Evolutionary conservation across 2,797 vertebrate species (phyloP), one percentile per base, ranked within the genome.

Genomic region (Synanceia verrucosa): DNA sequence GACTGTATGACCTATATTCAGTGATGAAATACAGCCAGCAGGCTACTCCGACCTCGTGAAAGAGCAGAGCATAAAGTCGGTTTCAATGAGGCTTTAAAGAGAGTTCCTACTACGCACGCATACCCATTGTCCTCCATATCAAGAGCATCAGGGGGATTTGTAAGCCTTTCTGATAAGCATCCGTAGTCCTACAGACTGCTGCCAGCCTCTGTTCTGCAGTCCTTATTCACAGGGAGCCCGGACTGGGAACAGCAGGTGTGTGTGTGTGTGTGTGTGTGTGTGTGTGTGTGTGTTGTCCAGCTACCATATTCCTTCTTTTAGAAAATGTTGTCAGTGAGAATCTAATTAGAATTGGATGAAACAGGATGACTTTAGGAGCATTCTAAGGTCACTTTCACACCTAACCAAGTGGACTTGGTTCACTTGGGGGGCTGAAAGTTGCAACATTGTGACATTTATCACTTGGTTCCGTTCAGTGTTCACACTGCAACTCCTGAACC

Each of bases 111-210:
- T 87, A 89, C 58, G 77, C 89, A 91, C 88, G 87, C 90, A 93
- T 74, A 86, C 73, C 91, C 83, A 93, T 94, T 94, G 92, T 94
- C 85, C 82, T 89, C 52, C 70, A 41, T 92, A 93, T 94, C 92
- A 91, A 84, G 69, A 90, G 79, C 85, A 94, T 93, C 88, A 31
- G 78, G 85, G 86, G 86, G 84, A 88, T 89, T 92, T 91, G 89
- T 86, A 87, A 92, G 82, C 85, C 79, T 72, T 64, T 81, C 79
- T 87, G 91, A 92, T 93, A 90, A 92, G 90, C 86, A 90, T 92
- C 88, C 70, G 65, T 71, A 78, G 81, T 60, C 72, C 83, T 50
- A 84, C 78, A 90, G 85, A 83, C 87, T 39, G 83, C 84, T 92
- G 91, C 92, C 91, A 93, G 86, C 86, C 83, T 87, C 91, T 90